Base-by-base conservation (phyloP, 2,113 vertebrate species). In the Emydura subglobosa region DNA sequence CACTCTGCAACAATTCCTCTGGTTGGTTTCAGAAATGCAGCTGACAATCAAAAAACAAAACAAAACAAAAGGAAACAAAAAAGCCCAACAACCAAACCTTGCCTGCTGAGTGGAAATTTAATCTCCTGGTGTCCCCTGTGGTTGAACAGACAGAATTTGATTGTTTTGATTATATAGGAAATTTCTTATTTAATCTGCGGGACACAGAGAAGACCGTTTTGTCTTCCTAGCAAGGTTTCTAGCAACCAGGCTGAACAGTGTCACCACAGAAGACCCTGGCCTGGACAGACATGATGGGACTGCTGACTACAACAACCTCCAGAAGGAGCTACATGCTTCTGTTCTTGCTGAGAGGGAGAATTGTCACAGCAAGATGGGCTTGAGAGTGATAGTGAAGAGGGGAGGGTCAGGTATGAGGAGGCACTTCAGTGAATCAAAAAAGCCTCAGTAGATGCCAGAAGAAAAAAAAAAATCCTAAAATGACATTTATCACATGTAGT, bases 31-130 rank as follows among this genome's bases (percentile, higher is more conserved):
- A 80, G 50, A 79, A 65, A 34, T 86, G 49, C 29, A 93, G 44
- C n/a, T 5, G n/a, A 85, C 4, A 65, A 78, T 74, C 90, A 91
- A 76, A 78, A 84, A 94, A 94, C 22, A 76, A 12, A 44, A 65
- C 16, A 68, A 59, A 59, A 59, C 54, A 55, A 39, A n/a, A 65
- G 7, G n/a, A 39, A n/a, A 65, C 16, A 68, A 59, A 59, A 59
- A 21, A 22, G 17, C 39, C 39, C 39, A 42, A n/a, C 61, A n/a
- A 68, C 19, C 65, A 72, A 72, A 27, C 24, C 0, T 0, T 82
- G 54, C 61, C 85, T 87, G 88, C 5, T 85, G 61, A 86, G 81
- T 86, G 76, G 25, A 50, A 74, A 72, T 39, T 89, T 83, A 88
- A 51, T 74, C 7, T 87, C 16, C 50, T 76, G 0, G 0, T 42